A percentile compares a stretch with the other conserved stretches of the same genome.
Evolutionary conservation across 1,140 invertebrate species (phyloP).

Genomic region (Drosophila pandora): DNA sequence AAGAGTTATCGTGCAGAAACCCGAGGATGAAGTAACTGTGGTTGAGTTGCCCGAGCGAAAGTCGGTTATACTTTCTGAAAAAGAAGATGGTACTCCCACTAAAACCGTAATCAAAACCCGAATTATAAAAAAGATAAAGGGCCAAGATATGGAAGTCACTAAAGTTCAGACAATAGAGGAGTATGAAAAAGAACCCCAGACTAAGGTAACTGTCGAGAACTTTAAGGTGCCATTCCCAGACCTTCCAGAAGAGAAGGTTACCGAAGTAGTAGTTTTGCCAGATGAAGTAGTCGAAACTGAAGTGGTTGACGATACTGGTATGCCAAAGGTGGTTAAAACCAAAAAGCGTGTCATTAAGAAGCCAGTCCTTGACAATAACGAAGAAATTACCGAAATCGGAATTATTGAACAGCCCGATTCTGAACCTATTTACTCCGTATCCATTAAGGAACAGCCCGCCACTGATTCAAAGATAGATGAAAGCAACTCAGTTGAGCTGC

Average conservation of each 20-base stretch:
- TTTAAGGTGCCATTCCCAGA: constrained; percentile 71
- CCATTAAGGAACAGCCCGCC: constrained; percentile 57
- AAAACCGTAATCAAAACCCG: constrained; percentile 84
- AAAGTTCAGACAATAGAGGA: constrained; percentile 84
- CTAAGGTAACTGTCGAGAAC: constrained; percentile 77
- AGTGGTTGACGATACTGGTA: constrained; percentile 37
- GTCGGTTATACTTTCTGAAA: constrained; percentile 75
- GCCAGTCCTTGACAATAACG: constrained; percentile 34
- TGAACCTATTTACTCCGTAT: constrained; percentile 61
- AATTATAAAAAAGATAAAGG: constrained; percentile 83
- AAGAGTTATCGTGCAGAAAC: constrained; percentile 54
- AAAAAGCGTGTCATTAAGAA: constrained; percentile 60
- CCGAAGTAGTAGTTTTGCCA: constrained; percentile 60
- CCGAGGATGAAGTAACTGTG: constrained; percentile 66
- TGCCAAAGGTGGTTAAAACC: constrained; percentile 38
- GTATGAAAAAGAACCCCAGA: constrained; percentile 83
- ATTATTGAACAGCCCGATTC: constrained; percentile 63
- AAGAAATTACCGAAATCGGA: constrained; percentile 65
- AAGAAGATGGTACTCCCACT: constrained; percentile 77
- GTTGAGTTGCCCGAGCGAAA: constrained; percentile 73
- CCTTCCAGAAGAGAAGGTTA: constrained; percentile 72
- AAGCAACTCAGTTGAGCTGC: constrained; percentile 59
- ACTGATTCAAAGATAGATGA: constrained; percentile 23
- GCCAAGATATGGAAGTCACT: constrained; percentile 83
- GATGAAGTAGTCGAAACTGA: constrained; percentile 51